Evolutionary conservation across 2,113 vertebrate species (phyloP).

Genomic region (Peucedramus taeniatus): DNA sequence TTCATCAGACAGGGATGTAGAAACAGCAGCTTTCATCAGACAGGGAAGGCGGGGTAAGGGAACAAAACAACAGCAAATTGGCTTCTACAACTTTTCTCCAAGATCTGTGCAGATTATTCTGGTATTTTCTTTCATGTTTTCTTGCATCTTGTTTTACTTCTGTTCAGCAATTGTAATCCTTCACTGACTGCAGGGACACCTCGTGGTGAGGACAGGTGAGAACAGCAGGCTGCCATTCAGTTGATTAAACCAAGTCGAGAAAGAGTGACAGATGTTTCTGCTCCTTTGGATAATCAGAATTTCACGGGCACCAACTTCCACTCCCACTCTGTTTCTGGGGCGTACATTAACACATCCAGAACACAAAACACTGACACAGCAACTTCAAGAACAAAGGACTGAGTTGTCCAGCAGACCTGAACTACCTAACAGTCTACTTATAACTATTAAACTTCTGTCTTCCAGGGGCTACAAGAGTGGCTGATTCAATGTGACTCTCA

Average conservation of each 20-base stretch:
- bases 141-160: not conserved
- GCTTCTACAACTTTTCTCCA: not conserved
- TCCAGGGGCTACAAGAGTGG: not conserved
- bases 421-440: not conserved
- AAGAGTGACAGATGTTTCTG: constrained; percentile 33
- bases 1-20: not conserved
- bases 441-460: not conserved
- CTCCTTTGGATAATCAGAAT: constrained; percentile 20
- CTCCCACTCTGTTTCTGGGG: not conserved
- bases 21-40: not conserved
- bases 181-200: constrained; percentile 53
- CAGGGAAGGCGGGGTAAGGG: rapidly evolving
- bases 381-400: not conserved
- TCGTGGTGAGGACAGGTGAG: constrained; percentile 43
- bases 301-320: not conserved
- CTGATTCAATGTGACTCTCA: not conserved
- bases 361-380: not conserved
- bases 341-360: not conserved
- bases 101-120: not conserved
- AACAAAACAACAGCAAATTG: not conserved
- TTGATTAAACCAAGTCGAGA: not conserved
- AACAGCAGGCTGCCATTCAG: constrained; percentile 3
- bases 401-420: not conserved
- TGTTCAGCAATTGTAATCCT: not conserved
- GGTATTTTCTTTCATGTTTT: constrained; percentile 5